Evolutionary conservation across 2,797 vertebrate genomes (phyloP).

Genomic region (Sciurus vulgaris): DNA sequence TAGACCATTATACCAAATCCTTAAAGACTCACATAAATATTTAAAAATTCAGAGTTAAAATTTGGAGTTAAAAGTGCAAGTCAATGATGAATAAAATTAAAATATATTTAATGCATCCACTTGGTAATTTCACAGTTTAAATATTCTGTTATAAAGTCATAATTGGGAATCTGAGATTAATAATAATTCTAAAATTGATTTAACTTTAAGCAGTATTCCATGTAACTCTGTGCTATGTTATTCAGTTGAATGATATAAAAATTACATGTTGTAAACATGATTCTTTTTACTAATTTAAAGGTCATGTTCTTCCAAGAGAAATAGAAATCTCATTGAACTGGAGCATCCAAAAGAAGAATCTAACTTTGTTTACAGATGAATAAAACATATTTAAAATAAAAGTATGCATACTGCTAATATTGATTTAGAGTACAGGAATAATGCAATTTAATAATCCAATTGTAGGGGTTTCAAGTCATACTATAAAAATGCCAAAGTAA

Average conservation of each 20-base stretch:
- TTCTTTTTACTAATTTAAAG: conserved; percentile 6
- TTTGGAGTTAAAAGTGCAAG: background rate
- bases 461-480: background rate
- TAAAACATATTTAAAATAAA: conserved; percentile 14
- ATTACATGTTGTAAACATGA: background rate
- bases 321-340: background rate
- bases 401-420: background rate
- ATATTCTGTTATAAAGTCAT: conserved; percentile 3
- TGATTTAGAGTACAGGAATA: background rate
- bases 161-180: background rate
- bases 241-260: background rate
- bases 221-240: background rate
- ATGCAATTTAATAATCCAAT: background rate
- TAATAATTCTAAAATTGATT: conserved; percentile 29
- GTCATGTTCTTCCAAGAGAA: background rate
- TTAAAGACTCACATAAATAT: background rate
- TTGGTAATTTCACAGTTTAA: background rate
- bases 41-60: background rate
- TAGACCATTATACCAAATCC: background rate
- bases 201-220: background rate
- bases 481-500: background rate
- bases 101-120: background rate
- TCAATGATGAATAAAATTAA: background rate
- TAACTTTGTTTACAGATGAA: background rate
- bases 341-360: background rate